Conservation (phyloP, 2,888 invertebrate genomes). For the Coelopa pilipes region DNA sequence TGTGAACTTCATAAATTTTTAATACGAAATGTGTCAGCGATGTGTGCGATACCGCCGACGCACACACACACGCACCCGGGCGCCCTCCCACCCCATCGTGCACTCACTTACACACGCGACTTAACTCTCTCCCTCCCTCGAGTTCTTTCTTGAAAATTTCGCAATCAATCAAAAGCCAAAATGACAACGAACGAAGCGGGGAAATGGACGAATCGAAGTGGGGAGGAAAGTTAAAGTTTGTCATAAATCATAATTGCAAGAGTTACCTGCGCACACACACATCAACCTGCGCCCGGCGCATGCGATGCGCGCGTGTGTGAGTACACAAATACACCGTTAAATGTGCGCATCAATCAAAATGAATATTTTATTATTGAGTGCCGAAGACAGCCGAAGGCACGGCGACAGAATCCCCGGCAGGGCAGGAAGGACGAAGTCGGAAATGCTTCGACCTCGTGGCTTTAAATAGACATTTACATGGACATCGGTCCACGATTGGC, state of each 20-base stretch:
- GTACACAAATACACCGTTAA: constrained; percentile 6
- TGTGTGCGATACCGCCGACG: neutral
- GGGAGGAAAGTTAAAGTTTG: constrained; percentile 19
- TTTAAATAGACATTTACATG: no score
- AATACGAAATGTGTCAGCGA: constrained; percentile 24
- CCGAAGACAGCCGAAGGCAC: neutral
- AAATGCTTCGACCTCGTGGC: no score
- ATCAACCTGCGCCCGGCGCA: no score
- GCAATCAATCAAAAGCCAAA: constrained; percentile 15
- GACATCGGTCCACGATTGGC: no score
- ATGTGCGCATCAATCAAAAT: constrained; percentile 19
- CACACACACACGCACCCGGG: constrained; percentile 14
- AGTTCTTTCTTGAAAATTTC: constrained; percentile 19
- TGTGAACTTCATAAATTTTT: constrained; percentile 33
- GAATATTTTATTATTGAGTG: constrained; percentile 16
- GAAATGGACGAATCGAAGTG: neutral
- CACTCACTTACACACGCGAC: neutral
- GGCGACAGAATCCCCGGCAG: no score
- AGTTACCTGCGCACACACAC: constrained; percentile 6
- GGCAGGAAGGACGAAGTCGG: no score
- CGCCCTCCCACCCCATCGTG: neutral
- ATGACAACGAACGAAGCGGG: neutral
- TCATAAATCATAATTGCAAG: constrained; percentile 31
- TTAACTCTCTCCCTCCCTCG: neutral
- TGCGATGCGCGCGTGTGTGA: neutral